These are phyloP conservation scores for Megamerina dolium DNA, from an alignment of 2,888 invertebrate species.

Conservation along the genomic window DNA sequence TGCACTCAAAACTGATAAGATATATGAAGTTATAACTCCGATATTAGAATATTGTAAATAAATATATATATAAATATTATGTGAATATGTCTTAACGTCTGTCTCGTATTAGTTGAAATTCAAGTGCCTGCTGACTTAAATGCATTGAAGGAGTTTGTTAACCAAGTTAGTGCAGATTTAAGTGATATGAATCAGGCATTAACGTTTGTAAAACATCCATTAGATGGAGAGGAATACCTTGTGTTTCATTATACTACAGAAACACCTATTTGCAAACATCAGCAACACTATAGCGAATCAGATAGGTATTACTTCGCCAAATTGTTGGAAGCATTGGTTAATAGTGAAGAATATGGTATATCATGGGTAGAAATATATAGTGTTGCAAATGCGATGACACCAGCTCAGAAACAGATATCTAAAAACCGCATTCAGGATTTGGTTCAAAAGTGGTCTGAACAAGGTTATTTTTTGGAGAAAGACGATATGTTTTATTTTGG, in stretches of 20 bases:
- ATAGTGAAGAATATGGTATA: constrained; percentile 26
- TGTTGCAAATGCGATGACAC: constrained; percentile 19
- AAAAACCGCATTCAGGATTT: constrained; percentile 30
- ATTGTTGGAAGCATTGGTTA: constrained; percentile 24
- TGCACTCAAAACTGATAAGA: constrained; percentile 13
- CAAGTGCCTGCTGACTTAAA: constrained; percentile 6
- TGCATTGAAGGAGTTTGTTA: constrained; percentile 22
- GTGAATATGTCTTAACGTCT: background rate
- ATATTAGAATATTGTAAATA: constrained; percentile 26
- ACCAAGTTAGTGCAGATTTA: constrained; percentile 23
- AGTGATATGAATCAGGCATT: constrained; percentile 28
- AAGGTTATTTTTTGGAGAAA: constrained; percentile 30
- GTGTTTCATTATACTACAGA: constrained; percentile 27
- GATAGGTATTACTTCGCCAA: constrained; percentile 31
- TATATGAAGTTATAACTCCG: constrained; percentile 18
- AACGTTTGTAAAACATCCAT: constrained; percentile 27
- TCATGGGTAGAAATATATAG: constrained; percentile 26
- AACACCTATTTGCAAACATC: constrained; percentile 23
- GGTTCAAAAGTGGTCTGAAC: constrained; percentile 25
- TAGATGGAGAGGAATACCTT: constrained; percentile 26
- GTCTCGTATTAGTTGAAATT: constrained; percentile 19
- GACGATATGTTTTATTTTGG: constrained; percentile 30
- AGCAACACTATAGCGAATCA: constrained; percentile 25
- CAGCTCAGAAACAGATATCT: constrained; percentile 22
- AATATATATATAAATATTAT: background rate